A percentile compares a stretch with the other conserved stretches of the same genome.
These are phyloP conservation scores for Schlechtendalia chinensis DNA, from an alignment of 1,140 invertebrate genomes.

Conservation along the genomic window DNA sequence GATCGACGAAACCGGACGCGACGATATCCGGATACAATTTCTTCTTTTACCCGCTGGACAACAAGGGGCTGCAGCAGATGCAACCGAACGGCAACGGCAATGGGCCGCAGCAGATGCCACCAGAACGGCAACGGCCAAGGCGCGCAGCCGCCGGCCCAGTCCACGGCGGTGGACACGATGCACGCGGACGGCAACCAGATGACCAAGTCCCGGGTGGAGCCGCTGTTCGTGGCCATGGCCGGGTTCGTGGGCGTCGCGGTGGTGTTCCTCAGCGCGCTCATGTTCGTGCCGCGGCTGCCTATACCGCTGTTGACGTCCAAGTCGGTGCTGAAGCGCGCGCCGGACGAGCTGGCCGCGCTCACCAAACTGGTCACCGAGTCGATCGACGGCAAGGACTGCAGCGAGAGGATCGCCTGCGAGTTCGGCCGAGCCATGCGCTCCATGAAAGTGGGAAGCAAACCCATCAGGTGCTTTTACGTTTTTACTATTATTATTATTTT, in stretches of 20 bases:
- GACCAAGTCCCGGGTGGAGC: slow-evolving; percentile 55
- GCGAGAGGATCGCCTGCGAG: slow-evolving; percentile 54
- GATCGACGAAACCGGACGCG: not conserved
- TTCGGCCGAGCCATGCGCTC: slow-evolving; percentile 52
- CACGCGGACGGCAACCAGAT: not conserved
- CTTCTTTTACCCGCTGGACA: slow-evolving; percentile 25
- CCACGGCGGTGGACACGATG: not conserved
- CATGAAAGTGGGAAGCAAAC: slow-evolving; percentile 52
- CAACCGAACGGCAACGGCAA: not conserved
- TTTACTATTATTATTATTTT: too few relatives aligned
- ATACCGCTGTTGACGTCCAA: slow-evolving; percentile 30
- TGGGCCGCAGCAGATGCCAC: not conserved
- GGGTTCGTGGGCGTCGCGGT: slow-evolving; percentile 59
- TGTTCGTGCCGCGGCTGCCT: slow-evolving; percentile 57
- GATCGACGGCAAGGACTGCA: slow-evolving; percentile 54
- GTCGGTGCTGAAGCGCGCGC: slow-evolving; percentile 48
- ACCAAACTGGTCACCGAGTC: slow-evolving; percentile 53
- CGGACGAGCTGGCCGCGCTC: slow-evolving; percentile 53
- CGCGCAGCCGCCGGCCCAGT: not conserved
- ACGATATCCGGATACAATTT: slow-evolving; percentile 18
- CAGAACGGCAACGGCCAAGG: too few relatives aligned
- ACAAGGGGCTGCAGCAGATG: not conserved
- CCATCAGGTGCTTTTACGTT: slow-evolving; percentile 53
- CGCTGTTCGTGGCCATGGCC: slow-evolving; percentile 59
- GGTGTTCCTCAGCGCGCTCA: slow-evolving; percentile 57